Base-by-base conservation (phyloP, 2,888 invertebrate species). In the Drosophila sordidula region DNA sequence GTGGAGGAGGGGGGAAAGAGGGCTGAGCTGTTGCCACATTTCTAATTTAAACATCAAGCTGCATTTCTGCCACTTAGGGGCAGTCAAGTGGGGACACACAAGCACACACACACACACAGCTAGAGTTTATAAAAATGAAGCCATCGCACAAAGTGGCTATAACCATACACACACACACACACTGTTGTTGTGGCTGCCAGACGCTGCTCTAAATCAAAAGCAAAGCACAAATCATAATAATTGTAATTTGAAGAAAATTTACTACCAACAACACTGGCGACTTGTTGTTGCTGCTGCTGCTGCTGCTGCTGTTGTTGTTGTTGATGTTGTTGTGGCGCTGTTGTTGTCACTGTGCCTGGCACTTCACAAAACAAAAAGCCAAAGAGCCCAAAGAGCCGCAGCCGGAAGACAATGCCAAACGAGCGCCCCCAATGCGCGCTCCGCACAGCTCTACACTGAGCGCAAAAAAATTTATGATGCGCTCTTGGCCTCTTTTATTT, bases 231-330 rank as follows among this genome's bases (percentile, higher is more conserved):
- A 85, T 85, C 85, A 85, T 89, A 87, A 87, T 85, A 85, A 89
- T 85, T 85, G 89, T 89, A 89, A 87, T 85, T 85, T 85, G 89
- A 85, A 87, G 85, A 85, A 85, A 89, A 85, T 85, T 89, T 85
- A 85, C 89, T 89, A 87, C 85, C 87, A 85, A 68, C 80, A 75
- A 76, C 83, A 74, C 79, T 77, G 64, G 64, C 49, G 42, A 49
- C 47, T 56, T 50, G 65, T 50, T 71, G 66, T 42, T 56, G 47
- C 42, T 47, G 25, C 26, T 38, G 54, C 36, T 44, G 39, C 22
- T 52, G 51, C 29, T 29, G 29, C 2, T 29, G 29, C 36, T 45
- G 29, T 14, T 55, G 36, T 14, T 56, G 26, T 18, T 52, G 41
- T 52, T 57, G 34, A 36, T 69, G 63, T 52, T 57, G 34, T 39